Percentiles rank a stretch among this genome's conserved stretches.
Evolutionary conservation across 2,888 invertebrate species (phyloP).

Genomic region (Caenorhabditis sp.): DNA sequence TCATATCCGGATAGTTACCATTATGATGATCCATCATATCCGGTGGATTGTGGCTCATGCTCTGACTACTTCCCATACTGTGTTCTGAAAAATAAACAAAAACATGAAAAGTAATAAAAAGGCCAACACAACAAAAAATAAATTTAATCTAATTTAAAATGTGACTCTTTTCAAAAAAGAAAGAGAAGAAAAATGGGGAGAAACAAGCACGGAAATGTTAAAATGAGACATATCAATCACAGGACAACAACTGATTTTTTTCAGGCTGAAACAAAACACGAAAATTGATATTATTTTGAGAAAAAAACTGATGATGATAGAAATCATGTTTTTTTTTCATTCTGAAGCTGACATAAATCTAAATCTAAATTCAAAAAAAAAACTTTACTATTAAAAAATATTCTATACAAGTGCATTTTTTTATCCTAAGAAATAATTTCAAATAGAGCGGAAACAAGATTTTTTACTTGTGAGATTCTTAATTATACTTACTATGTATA

Average conservation of each 20-base stretch:
- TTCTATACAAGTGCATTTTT: too few relatives aligned
- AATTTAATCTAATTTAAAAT: slow-evolving; percentile 6
- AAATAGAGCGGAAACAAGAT: too few relatives aligned
- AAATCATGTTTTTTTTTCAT: too few relatives aligned
- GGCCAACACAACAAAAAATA: slow-evolving; percentile 5
- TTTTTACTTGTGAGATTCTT: too few relatives aligned
- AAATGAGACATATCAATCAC: slow-evolving; percentile 9
- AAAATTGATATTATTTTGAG: not conserved
- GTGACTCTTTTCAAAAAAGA: not conserved
- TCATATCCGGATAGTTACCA: slow-evolving; percentile 59
- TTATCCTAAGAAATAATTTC: too few relatives aligned
- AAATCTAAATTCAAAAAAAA: too few relatives aligned
- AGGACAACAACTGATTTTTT: slow-evolving; percentile 4
- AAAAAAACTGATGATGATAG: too few relatives aligned
- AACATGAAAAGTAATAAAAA: slow-evolving; percentile 3
- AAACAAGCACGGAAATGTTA: not conserved
- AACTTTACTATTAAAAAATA: too few relatives aligned
- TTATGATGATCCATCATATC: slow-evolving; percentile 50
- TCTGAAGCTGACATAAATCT: too few relatives aligned
- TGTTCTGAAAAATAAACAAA: not conserved
- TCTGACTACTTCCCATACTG: slow-evolving; percentile 50
- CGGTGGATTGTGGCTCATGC: slow-evolving; percentile 42
- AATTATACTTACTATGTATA: too few relatives aligned
- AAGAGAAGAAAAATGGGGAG: not conserved
- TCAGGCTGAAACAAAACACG: slow-evolving; percentile 8